Percentiles rank a stretch among this genome's conserved stretches.
These are phyloP conservation scores for Napeogenes sylphis DNA, from an alignment of 2,888 invertebrate species.

Conservation along the genomic window DNA sequence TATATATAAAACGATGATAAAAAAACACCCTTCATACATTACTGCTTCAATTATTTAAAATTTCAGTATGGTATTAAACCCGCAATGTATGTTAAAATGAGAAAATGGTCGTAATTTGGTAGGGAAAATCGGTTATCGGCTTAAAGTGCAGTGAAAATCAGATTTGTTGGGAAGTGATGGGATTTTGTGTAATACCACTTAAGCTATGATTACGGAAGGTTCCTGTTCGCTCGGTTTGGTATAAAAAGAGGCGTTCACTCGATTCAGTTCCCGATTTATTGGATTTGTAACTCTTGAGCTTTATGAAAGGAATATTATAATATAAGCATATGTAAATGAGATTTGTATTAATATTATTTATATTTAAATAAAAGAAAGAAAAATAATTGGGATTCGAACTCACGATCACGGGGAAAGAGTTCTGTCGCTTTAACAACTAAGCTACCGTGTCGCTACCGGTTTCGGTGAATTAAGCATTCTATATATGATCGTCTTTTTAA, in stretches of 20 bases:
- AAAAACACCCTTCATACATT: constrained; percentile 36
- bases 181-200: constrained; percentile 68
- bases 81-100: constrained; percentile 26
- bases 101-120: constrained; percentile 33
- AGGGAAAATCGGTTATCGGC: constrained; percentile 49
- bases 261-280: constrained; percentile 37
- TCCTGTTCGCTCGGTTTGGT: constrained; percentile 39
- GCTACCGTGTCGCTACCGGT: too few relatives aligned
- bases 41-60: neutral
- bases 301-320: neutral
- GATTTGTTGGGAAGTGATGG: constrained; percentile 70
- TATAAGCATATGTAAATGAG: neutral
- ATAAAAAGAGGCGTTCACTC: constrained; percentile 44
- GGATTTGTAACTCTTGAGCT: constrained; percentile 38
- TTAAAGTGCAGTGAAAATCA: constrained; percentile 72
- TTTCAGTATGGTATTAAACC: neutral
- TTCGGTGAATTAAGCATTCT: too few relatives aligned
- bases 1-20: constrained; percentile 33
- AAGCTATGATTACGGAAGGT: constrained; percentile 58
- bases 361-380: neutral
- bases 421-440: too few relatives aligned
- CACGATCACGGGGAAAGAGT: too few relatives aligned
- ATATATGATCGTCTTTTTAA: too few relatives aligned
- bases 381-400: too few relatives aligned
- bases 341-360: neutral